Percentiles rank a stretch among this genome's conserved stretches.
Conservation (phyloP, 1,140 invertebrate species). For the Platyura marginata region DNA sequence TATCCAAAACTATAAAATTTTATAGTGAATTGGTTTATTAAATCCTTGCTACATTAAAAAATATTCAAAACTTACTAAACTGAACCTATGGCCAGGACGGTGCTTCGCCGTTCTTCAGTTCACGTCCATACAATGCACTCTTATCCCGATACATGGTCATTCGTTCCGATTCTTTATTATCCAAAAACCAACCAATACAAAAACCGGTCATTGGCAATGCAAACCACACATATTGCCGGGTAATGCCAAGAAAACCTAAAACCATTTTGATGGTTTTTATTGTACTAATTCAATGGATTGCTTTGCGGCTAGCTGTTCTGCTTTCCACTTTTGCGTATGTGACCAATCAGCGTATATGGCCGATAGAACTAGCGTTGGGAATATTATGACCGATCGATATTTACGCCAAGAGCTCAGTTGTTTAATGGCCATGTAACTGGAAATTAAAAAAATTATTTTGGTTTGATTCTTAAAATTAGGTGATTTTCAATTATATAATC, state of each 20-base stretch:
- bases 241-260: slow-evolving; percentile 32
- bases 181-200: slow-evolving; percentile 39
- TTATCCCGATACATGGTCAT: slow-evolving; percentile 56
- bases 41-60: too few relatives aligned
- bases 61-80: too few relatives aligned
- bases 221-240: slow-evolving; percentile 23
- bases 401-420: too few relatives aligned
- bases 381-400: slow-evolving; percentile 39
- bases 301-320: slow-evolving; percentile 21
- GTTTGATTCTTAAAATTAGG: too few relatives aligned
- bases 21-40: too few relatives aligned
- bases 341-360: slow-evolving; percentile 47
- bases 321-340: slow-evolving; percentile 50
- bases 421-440: too few relatives aligned
- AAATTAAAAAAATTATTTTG: too few relatives aligned
- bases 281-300: neutral
- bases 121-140: slow-evolving; percentile 49
- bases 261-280: slow-evolving; percentile 8
- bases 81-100: slow-evolving; percentile 55
- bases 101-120: slow-evolving; percentile 36
- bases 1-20: too few relatives aligned
- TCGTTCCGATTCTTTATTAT: slow-evolving; percentile 43
- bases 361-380: slow-evolving; percentile 34
- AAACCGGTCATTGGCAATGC: slow-evolving; percentile 32
- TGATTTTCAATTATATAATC: too few relatives aligned